Evolutionary conservation across 2,113 vertebrate genomes (phyloP).

Genomic region (Glaucomys volans): DNA sequence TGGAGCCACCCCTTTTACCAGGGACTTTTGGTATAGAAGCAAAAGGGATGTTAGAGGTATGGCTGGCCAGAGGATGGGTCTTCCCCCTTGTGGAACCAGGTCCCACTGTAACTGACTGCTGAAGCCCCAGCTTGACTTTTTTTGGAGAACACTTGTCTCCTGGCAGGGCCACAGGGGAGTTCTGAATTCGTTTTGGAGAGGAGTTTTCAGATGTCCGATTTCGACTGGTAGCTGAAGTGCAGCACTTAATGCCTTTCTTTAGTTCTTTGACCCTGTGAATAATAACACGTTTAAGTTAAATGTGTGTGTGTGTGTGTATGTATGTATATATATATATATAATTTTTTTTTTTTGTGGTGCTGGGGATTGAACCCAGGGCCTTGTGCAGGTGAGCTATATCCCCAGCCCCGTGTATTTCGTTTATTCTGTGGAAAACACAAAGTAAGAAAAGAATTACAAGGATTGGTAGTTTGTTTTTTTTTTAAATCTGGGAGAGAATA

Average conservation of each 20-base stretch:
- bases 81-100: constrained; percentile 73
- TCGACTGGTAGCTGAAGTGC: constrained; percentile 69
- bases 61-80: constrained; percentile 72
- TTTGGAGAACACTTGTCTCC: constrained; percentile 90
- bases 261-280: constrained; percentile 94
- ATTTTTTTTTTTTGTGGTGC: too few species aligned
- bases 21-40: constrained; percentile 86
- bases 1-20: constrained; percentile 70
- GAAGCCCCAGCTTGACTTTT: constrained; percentile 88
- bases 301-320: too few species aligned
- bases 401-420: too few species aligned
- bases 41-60: constrained; percentile 76
- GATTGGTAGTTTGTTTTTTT: neutral
- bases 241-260: constrained; percentile 87
- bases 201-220: constrained; percentile 70
- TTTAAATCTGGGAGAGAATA: constrained; percentile 19
- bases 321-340: too few species aligned
- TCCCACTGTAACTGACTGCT: constrained; percentile 60
- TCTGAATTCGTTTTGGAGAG: constrained; percentile 88
- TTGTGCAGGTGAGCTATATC: too few species aligned
- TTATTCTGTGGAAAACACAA: too few species aligned
- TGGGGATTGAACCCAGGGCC: too few species aligned
- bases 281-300: constrained; percentile 56
- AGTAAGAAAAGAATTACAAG: constrained; percentile 31
- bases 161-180: constrained; percentile 62